Evolutionary conservation across 2,797 vertebrate genomes (phyloP), one percentile per base, ranked within the genome.

Genomic region (Mastacembelus armatus): DNA sequence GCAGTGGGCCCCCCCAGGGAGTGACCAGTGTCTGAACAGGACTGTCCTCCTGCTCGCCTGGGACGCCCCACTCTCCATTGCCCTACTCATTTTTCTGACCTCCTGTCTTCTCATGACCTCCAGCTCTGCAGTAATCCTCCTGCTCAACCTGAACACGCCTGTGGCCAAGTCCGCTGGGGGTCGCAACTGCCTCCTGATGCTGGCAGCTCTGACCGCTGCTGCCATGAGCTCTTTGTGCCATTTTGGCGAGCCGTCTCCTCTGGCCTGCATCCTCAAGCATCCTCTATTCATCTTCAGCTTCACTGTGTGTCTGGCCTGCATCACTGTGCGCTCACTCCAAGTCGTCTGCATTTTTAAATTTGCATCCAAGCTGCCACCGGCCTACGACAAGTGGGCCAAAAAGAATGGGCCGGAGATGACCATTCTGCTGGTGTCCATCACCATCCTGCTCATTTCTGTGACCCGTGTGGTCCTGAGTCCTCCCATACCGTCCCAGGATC

Each of bases 311-410:
- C 84, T 96, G 45, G 88, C 94, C 43, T 95, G 94, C 81, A 88
- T 95, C 39, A 63, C 93, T 0, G 88, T 95, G 58, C 90, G 93
- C 18, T 92, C 95, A n/a, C 90, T 96, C 69, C 95, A 97, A 90
- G 93, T 96, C 5, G 85, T 95, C 68, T 95, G 92, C 61, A 88
- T 95, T 85, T 97, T 97, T 64, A 96, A 94, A 78, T 90, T 96
- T 88, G 86, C 94, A n/a, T 86, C 93, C 65, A 92, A 88, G 72
- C 85, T 96, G 59, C 95, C 95, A 0, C 85, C 79, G 0, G 90
- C 79, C 61, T 96, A 94, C 0, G 65, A 93, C 71, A 91, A 71
- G 68, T 96, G 95, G 95, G 75, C 90, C 38, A 94, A 91, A 84
- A 93, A 91, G n/a, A 78, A 77, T 0, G 96, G 95, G 9, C 91